Evolutionary conservation across 2,888 invertebrate species (phyloP).

Genomic region (Coelinius sp.): DNA sequence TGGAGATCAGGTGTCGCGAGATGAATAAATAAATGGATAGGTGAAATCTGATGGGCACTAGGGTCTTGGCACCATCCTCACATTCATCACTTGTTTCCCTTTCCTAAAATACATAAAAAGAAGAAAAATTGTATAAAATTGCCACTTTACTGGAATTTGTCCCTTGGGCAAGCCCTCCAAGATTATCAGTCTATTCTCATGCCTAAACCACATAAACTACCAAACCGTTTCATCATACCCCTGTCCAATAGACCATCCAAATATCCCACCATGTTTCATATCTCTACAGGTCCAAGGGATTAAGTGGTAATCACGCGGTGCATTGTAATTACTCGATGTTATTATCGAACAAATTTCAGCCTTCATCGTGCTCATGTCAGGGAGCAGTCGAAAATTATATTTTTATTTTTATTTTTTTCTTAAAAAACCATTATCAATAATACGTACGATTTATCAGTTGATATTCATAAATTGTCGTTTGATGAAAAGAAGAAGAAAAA

Average conservation of each 20-base stretch:
- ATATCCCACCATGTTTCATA: not conserved
- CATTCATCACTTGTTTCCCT: slow-evolving; percentile 13
- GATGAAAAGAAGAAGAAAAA: not conserved
- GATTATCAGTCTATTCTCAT: slow-evolving; percentile 25
- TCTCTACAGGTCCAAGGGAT: not conserved
- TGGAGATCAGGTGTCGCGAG: not conserved
- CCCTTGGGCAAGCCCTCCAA: slow-evolving; percentile 1
- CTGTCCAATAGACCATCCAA: slow-evolving; percentile 16
- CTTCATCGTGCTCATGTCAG: not conserved
- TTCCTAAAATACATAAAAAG: too few species aligned
- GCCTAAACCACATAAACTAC: slow-evolving; percentile 20
- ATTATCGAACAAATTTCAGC: slow-evolving; percentile 2
- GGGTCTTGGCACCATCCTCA: not conserved
- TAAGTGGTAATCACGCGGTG: slow-evolving; percentile 25
- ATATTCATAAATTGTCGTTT: not conserved
- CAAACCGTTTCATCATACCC: slow-evolving; percentile 32
- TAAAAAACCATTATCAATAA: not conserved
- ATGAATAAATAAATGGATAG: not conserved
- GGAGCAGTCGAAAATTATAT: not conserved
- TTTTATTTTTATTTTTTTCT: not conserved
- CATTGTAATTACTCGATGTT: slow-evolving; percentile 19
- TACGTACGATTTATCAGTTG: slow-evolving; percentile 15
- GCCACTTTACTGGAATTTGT: slow-evolving; percentile 10
- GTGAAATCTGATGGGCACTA: not conserved
- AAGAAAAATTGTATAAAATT: too few species aligned